Evolutionary conservation across 2,888 invertebrate species (phyloP).

Genomic region (Malthinus seriepunctatus): DNA sequence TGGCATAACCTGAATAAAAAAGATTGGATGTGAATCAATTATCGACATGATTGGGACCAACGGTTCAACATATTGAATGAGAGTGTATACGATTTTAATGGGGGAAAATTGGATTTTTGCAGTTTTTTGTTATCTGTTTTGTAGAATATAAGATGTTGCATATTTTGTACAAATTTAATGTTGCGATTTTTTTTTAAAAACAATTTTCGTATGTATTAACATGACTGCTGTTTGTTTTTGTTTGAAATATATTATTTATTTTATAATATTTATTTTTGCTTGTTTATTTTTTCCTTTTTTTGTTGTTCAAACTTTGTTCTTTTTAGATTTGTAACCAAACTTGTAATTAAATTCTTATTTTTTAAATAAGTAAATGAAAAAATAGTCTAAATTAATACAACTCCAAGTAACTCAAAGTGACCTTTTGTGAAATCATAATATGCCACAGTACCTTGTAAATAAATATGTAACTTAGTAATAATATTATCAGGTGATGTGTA

Average conservation of each 20-base stretch:
- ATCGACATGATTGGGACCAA: conserved; percentile 27
- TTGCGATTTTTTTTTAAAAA: conserved; percentile 27
- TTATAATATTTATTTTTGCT: conserved; percentile 45
- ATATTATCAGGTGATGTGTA: conserved; percentile 48
- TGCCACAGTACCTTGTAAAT: conserved; percentile 54
- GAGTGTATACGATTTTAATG: conserved; percentile 22
- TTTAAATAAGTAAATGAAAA: conserved; percentile 22
- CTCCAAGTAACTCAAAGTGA: conserved; percentile 52
- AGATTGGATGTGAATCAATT: conserved; percentile 7
- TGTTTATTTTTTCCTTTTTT: conserved; percentile 30
- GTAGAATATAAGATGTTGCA: conserved; percentile 4
- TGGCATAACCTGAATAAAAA: conserved; percentile 10
- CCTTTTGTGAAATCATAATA: conserved; percentile 52
- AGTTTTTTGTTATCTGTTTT: conserved; percentile 10
- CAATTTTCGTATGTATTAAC: conserved; percentile 41
- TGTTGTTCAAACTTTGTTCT: conserved; percentile 4
- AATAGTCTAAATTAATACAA: conserved; percentile 37
- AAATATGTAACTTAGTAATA: conserved; percentile 49
- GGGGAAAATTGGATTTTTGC: conserved; percentile 6
- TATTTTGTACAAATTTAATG: conserved; percentile 25
- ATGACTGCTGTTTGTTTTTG: conserved; percentile 43
- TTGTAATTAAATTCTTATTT: conserved; percentile 17
- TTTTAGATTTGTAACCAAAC: conserved; percentile 43
- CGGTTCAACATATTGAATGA: conserved; percentile 22
- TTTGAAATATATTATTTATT: conserved; percentile 52